phyloP scores from a whole-genome alignment of 2,888 invertebrate species.

The Drosophila pegasa region DNA sequence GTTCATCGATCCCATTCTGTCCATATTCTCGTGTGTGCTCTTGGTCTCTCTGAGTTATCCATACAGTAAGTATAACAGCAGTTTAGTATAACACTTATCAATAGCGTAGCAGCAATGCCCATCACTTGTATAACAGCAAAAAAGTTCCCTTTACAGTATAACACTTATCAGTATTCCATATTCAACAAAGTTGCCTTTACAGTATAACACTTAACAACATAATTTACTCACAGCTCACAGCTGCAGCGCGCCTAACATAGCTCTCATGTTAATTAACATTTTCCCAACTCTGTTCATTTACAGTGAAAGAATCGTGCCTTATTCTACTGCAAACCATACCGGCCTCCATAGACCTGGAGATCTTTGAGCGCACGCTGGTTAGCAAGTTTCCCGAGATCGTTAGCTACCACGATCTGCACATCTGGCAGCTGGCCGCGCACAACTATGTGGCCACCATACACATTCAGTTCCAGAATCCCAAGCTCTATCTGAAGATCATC shows the following conservation, averaged over 20 bases:
- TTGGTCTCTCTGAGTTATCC: constrained; percentile 92
- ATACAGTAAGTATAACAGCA: constrained; percentile 88
- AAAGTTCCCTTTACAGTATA: background rate
- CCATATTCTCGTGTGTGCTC: constrained; percentile 90
- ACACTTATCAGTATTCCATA: too few relatives aligned
- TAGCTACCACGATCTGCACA: constrained; percentile 94
- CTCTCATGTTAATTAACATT: constrained; percentile 5
- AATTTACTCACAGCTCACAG: background rate
- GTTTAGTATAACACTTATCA: constrained; percentile 3
- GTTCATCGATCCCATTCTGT: constrained; percentile 90
- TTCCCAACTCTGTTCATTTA: constrained; percentile 75
- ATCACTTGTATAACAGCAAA: background rate
- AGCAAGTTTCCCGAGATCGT: constrained; percentile 89
- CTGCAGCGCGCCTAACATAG: background rate
- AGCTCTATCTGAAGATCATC: constrained; percentile 87
- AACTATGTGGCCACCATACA: constrained; percentile 94
- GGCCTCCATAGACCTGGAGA: constrained; percentile 92
- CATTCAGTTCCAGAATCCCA: constrained; percentile 89
- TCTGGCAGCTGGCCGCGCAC: constrained; percentile 93
- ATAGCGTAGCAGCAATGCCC: background rate
- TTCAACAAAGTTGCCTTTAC: too few relatives aligned
- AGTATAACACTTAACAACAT: background rate
- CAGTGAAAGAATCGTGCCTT: constrained; percentile 95
- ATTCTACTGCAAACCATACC: constrained; percentile 97
- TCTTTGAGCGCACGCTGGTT: constrained; percentile 88